phyloP scores from a whole-genome alignment of 2,888 invertebrate species.

The Heliconius erato region DNA sequence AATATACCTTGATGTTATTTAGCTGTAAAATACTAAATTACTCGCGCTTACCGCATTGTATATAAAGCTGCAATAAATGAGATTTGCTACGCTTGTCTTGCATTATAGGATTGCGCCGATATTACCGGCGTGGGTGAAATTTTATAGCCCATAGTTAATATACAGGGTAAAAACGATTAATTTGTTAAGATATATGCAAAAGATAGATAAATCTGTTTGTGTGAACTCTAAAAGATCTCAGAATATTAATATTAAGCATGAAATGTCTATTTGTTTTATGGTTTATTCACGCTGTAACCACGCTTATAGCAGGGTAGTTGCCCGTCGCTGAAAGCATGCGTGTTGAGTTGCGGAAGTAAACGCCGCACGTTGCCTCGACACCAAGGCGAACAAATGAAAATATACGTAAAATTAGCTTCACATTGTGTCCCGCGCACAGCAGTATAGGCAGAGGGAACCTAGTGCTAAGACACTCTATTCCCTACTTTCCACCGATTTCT shows the following conservation, averaged over 20 bases:
- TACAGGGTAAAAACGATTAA: conserved; percentile 28
- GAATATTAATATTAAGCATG: not conserved
- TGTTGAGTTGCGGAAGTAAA: too few species aligned
- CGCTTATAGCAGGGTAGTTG: too few species aligned
- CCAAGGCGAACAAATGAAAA: too few species aligned
- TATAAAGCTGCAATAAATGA: conserved; percentile 35
- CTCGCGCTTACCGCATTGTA: conserved; percentile 20
- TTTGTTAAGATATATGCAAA: conserved; percentile 26
- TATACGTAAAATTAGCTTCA: too few species aligned
- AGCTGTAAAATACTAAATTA: conserved; percentile 16
- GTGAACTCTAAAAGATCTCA: not conserved
- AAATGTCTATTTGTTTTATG: not conserved
- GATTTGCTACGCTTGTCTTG: conserved; percentile 43
- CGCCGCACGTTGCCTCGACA: too few species aligned
- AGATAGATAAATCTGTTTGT: conserved; percentile 22
- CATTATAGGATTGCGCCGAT: conserved; percentile 53
- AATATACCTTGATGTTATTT: conserved; percentile 6
- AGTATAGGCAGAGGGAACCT: too few species aligned
- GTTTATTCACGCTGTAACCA: not conserved
- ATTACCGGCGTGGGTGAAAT: conserved; percentile 57
- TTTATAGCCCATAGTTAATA: conserved; percentile 33
- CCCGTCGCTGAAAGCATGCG: too few species aligned
- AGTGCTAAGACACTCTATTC: too few species aligned
- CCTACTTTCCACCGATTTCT: too few species aligned
- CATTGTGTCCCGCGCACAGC: too few species aligned